Base-by-base conservation (phyloP, 2,113 vertebrate genomes). In the Anthoscopus minutus region DNA sequence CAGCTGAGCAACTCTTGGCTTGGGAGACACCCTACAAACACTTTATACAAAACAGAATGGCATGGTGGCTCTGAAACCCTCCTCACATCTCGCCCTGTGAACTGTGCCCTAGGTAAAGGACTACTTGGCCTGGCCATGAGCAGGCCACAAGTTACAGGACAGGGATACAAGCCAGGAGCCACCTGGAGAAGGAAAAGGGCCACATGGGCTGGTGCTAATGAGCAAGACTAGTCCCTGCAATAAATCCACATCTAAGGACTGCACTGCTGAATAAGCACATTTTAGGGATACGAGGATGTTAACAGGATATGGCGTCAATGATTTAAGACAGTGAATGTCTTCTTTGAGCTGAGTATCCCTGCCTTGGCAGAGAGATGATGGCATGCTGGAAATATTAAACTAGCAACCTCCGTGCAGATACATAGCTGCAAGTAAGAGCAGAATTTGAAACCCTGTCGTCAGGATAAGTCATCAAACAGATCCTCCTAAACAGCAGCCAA, bases 401-500 rank as follows among this genome's bases (percentile, higher is more conserved):
- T 24, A 92, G 40, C 19, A 83, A 69, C 79, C 82, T 67, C 79
- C 5, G 0, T 50, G 72, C 85, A 93, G 76, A 81, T 81, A 28
- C 60, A 71, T 4, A 94, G 51, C 51, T 83, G 56, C 69, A 57
- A 94, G 47, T 66, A 85, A 86, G 82, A 92, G 37, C 37, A 95
- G 72, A 92, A 88, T 88, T 6, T 78, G 91, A 95, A 92, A 84
- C 88, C 57, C 20, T 70, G 64, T 64, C 72, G 14, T 86, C 72
- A 72, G 88, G 65, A 84, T 94, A 97, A 96, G 77, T 94, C 92
- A 81, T 93, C 88, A 90, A 88, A 86, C 92, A 96, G 88, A 96
- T 90, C 72, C 72, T 90, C 88, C 92, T 92, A 93, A 94, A 88
- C 92, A 88, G 86, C 88, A 58, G 88, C 96, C 96, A 98, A 97